Base-by-base conservation (phyloP, 2,113 vertebrate genomes). In the Sinocyclocheilus anshuiensis region DNA sequence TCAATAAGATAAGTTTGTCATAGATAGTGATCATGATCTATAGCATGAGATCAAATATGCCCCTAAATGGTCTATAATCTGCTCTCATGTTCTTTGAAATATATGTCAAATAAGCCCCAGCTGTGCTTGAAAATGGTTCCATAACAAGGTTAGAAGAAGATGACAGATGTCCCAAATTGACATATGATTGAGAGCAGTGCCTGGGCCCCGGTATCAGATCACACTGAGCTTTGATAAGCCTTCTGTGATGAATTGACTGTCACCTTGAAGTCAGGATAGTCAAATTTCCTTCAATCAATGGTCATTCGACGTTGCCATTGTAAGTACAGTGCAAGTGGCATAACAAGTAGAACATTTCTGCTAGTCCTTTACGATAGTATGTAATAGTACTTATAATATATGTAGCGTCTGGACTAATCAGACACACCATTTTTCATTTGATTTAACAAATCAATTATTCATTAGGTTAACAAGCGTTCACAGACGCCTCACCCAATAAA, bases 111-210 rank as follows among this genome's bases (percentile, higher is more conserved):
- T 81, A 85, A 82, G 77, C 78, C 39, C 63, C 78, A 89, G 71
- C 63, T 71, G 61, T 4, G 78, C 39, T 50, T 15, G 86, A 71
- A 22, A 71, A 71, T 76, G 84, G 59, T 26, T 45, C 63, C 26
- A 6, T 89, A 89, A 89, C 67, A 69, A 72, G 75, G 85, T 89
- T 89, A 86, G 61, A 77, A 18, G 50, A 65, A 61, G 42, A 78
- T 78, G 69, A 75, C 71, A 86, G 88, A 87, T 81, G 88, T 69
- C 45, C 42, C 63, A 76, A 57, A 84, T 42, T 71, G 81, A 50
- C 72, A 85, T 53, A 84, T 69, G 65, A 71, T 81, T 57, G 50
- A 33, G 42, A 72, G 48, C 88, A 86, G 45, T 59, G 74, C 20
- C 71, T 24, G 48, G 63, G 20, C 20, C 33, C 33, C 33, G 24